Evolutionary conservation across 2,888 invertebrate species (phyloP), one percentile per base, ranked within the genome.

Genomic region (Scelioninae gen. 1): DNA sequence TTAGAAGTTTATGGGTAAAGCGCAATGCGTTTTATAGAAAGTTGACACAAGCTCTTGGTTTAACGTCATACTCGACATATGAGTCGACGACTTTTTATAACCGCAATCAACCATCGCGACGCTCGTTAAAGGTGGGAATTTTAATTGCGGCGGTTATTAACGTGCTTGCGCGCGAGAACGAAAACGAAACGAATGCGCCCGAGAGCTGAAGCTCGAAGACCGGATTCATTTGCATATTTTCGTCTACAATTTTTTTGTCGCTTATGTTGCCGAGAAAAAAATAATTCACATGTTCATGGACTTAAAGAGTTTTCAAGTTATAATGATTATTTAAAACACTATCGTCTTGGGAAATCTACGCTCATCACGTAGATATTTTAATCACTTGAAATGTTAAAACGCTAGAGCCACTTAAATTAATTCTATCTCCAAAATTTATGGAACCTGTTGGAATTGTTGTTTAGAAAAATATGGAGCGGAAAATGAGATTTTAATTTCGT

Each of bases 61-160:
- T 82, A 66, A 71, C 15, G 72, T 49, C 40, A 58, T 68, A 55
- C 74, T 81, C 66, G 69, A 58, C 77, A 78, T 66, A 62, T 60
- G 81, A 81, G 78, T 77, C 66, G 55, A 58, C 71, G 69, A 65
- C 69, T 78, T 79, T 80, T 77, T 72, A 79, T 66, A 79, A 62
- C 78, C 56, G 78, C 75, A 81, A 84, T 84, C 69, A 82, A 82
- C 75, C 78, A 78, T 68, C 62, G 45, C 9, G 62, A 49, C 34
- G 79, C 83, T 82, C 80, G 82, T 84, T 82, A 82, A 82, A 82
- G 63, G 82, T 47, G 66, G 75, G 82, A 86, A 87, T 87, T 87
- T 87, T 88, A 86, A 88, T 88, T 85, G 82, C 85, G 29, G 45
- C 71, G 78, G 85, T 86, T 87, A 87, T 85, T 86, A 87, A 87